Base-by-base conservation (phyloP, 2,797 vertebrate genomes). In the Neosilurus hyrtlii region DNA sequence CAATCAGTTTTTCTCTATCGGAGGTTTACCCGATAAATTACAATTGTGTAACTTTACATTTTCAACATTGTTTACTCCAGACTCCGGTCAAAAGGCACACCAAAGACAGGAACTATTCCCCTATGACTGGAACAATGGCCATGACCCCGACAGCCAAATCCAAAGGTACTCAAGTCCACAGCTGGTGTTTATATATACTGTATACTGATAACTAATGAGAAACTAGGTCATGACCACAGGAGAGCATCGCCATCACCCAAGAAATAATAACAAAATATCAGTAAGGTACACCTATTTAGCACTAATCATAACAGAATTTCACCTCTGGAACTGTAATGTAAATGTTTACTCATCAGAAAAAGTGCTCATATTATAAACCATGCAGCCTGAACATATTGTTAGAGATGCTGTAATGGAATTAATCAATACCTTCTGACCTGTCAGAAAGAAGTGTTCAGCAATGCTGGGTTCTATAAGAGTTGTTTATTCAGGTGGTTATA, bases 81-180 rank as follows among this genome's bases (percentile, higher is more conserved):
- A 86, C 86, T 57, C 80, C 89, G 57, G 84, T 86, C 15, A 92
- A 91, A 88, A 90, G 87, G 72, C 86, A 66, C 75, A 61, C 30
- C 18, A 74, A 83, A 43, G 80, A 68, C 76, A 82, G 63, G 80
- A 83, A 75, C 18, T 89, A 76, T 24, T 86, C 85, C 37, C 86
- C 88, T 43, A 0, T 80, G 49, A 89, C 89, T 84, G 88, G 80
- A 14, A 85, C 86, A 62, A 80, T 79, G 51, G 9, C 65, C 54
- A 85, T 86, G 73, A 87, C 80, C 72, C 77, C 84, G 63, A 73
- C 14, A 22, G 71, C 82, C 22, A 65, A 77, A 82, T 26, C 82
- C 67, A 49, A 66, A 85, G 89, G 89, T 89, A 83, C 30, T 24
- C 1, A 22, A 51, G 37, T 78, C 15, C 26, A 68, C 12, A 56